Percentiles rank a stretch among this genome's conserved stretches.
These are phyloP conservation scores for Saguinus midas DNA, from an alignment of 2,113 vertebrate genomes.

Conservation along the genomic window DNA sequence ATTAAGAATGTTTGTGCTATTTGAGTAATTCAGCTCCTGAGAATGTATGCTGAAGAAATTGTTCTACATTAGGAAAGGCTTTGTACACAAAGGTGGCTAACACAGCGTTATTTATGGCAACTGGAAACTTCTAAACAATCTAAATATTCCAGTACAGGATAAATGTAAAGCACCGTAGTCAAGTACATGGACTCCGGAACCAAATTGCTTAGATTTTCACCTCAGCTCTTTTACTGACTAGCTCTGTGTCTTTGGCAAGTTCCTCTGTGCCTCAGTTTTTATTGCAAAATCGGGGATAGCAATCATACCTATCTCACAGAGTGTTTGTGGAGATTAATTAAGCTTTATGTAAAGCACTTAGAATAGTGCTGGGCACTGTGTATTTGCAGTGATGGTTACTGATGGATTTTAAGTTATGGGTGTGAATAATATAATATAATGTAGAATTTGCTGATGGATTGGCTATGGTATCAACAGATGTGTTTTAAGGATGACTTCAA, in stretches of 20 bases:
- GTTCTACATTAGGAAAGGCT: conserved; percentile 25
- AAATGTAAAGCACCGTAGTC: not conserved
- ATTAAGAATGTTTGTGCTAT: not conserved
- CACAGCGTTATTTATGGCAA: not conserved
- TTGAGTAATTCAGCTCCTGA: not conserved
- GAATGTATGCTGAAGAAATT: not conserved
- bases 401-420: not conserved
- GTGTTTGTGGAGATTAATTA: not conserved
- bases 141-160: not conserved
- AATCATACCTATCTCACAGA: not conserved
- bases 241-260: not conserved
- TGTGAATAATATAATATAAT: not conserved
- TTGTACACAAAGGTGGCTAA: not conserved
- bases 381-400: not conserved
- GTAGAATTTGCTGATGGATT: not conserved
- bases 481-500: not conserved
- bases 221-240: not conserved
- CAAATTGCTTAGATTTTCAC: not conserved
- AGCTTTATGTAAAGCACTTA: not conserved
- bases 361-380: not conserved
- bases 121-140: conserved; percentile 9
- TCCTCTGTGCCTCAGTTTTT: not conserved
- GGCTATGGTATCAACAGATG: not conserved
- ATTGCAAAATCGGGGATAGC: not conserved
- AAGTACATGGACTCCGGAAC: not conserved